A percentile compares a stretch with the other conserved stretches of the same genome.
Conservation (phyloP, 2,888 invertebrate species). For the Coenonympha glycerion region DNA sequence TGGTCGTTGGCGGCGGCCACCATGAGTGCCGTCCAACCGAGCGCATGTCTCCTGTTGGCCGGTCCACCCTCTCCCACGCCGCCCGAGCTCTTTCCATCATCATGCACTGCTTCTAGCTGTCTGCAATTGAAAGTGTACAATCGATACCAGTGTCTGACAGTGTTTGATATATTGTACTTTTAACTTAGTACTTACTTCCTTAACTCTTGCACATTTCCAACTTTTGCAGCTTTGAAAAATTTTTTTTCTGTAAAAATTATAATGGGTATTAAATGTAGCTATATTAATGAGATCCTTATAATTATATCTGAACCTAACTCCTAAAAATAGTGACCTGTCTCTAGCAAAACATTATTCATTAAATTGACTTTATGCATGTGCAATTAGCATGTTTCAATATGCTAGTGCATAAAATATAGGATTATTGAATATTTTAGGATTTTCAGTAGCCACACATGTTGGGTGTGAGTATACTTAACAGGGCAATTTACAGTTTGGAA, state of each 20-base stretch:
- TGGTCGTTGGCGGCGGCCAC: constrained; percentile 88
- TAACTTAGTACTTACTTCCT: constrained; percentile 46
- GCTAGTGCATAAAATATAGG: too few relatives aligned
- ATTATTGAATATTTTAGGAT: too few relatives aligned
- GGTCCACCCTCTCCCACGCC: constrained; percentile 55
- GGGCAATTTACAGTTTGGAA: too few relatives aligned
- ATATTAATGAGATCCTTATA: neutral
- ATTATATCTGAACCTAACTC: too few relatives aligned
- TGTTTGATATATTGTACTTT: neutral
- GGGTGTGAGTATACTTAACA: too few relatives aligned
- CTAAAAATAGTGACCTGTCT: too few relatives aligned
- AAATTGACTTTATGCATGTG: too few relatives aligned
- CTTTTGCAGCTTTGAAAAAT: constrained; percentile 62
- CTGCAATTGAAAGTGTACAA: constrained; percentile 35
- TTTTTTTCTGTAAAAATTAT: constrained; percentile 53
- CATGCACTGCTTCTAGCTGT: constrained; percentile 45
- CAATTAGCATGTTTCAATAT: too few relatives aligned
- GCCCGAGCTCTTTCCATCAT: constrained; percentile 26
- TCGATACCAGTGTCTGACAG: neutral
- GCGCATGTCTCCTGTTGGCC: constrained; percentile 81
- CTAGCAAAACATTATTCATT: too few relatives aligned
- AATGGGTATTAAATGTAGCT: neutral
- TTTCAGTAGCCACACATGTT: too few relatives aligned
- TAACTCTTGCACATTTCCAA: constrained; percentile 59
- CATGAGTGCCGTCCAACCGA: constrained; percentile 93